These are phyloP conservation scores for Lasioglossum zephyrum DNA, from an alignment of 2,888 invertebrate genomes.

Conservation along the genomic window DNA sequence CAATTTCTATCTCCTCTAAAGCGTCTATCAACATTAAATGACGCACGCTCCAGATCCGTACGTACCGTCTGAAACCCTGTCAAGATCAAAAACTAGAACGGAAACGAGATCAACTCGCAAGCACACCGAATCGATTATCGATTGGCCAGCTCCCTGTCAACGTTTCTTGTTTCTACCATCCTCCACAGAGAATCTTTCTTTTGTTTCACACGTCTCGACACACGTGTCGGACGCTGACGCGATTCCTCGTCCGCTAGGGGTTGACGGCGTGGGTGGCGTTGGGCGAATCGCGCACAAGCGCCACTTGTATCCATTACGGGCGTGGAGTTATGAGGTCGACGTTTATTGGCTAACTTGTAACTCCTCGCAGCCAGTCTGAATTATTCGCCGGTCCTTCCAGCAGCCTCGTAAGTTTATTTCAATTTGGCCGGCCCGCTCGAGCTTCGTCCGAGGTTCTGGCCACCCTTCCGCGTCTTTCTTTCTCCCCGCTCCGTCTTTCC, in stretches of 20 bases:
- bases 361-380: conserved; percentile 72
- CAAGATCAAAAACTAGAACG: conserved; percentile 42
- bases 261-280: conserved; percentile 18
- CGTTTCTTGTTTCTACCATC: conserved; percentile 12
- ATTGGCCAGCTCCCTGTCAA: conserved; percentile 19
- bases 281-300: conserved; percentile 47
- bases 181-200: neutral
- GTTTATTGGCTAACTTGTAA: conserved; percentile 79
- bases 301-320: conserved; percentile 75
- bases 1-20: neutral
- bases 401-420: conserved; percentile 76
- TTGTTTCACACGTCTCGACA: conserved; percentile 2
- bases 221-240: conserved; percentile 11
- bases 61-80: neutral
- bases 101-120: conserved; percentile 14
- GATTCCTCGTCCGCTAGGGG: neutral
- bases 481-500: conserved; percentile 28
- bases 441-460: conserved; percentile 20
- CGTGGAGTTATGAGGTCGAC: conserved; percentile 76
- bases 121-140: conserved; percentile 8
- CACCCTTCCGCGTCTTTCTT: conserved; percentile 23
- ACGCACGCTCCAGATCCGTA: neutral
- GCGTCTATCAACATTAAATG: too few relatives aligned
- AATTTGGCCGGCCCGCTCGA: conserved; percentile 69
- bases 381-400: conserved; percentile 73